Evolutionary conservation across 2,888 invertebrate species (phyloP).

Genomic region (Macrophya alboannulata): DNA sequence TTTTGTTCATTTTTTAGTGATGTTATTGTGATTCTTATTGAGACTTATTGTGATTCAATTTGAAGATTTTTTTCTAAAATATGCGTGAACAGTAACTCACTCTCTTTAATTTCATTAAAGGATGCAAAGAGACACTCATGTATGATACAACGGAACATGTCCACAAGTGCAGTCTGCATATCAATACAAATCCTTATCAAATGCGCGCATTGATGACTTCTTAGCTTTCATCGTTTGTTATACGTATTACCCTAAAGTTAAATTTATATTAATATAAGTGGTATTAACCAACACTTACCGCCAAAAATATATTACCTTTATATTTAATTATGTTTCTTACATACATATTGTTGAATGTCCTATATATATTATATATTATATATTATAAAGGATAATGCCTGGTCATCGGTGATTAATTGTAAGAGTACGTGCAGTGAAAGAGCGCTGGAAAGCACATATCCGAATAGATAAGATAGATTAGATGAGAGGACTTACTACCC

Average conservation of each 20-base stretch:
- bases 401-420: slow-evolving; percentile 41
- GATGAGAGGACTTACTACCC: slow-evolving; percentile 34
- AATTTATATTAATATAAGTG: slow-evolving; percentile 39
- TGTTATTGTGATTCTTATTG: neutral
- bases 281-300: slow-evolving; percentile 62
- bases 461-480: slow-evolving; percentile 21
- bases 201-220: slow-evolving; percentile 48
- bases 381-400: slow-evolving; percentile 52
- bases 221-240: slow-evolving; percentile 41
- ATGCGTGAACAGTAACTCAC: neutral
- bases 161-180: slow-evolving; percentile 19
- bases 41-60: slow-evolving; percentile 4
- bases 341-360: slow-evolving; percentile 59
- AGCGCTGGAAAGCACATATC: slow-evolving; percentile 44
- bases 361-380: slow-evolving; percentile 61
- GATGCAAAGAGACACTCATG: slow-evolving; percentile 12
- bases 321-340: slow-evolving; percentile 63
- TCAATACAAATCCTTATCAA: slow-evolving; percentile 47
- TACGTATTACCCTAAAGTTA: slow-evolving; percentile 16
- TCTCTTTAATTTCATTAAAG: neutral
- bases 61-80: neutral
- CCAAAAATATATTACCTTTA: slow-evolving; percentile 73
- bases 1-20: neutral
- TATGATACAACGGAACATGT: neutral
- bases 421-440: slow-evolving; percentile 33